Evolutionary conservation across 2,888 invertebrate species (phyloP).

Genomic region (Platerodrilus igneus): DNA sequence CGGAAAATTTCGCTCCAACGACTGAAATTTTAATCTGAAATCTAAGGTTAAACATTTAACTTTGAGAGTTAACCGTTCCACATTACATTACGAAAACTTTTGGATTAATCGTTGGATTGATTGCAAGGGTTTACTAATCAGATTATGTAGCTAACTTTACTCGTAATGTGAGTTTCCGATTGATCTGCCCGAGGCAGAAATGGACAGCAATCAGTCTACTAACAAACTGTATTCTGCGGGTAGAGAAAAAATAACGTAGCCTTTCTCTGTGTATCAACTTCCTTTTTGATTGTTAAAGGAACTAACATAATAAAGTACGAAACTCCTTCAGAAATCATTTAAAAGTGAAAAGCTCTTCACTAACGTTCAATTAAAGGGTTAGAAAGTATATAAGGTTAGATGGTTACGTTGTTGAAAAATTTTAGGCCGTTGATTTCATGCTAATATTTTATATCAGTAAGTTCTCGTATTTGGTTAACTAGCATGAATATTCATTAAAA

Average conservation of each 20-base stretch:
- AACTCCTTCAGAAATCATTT: neutral
- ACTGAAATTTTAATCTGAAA: conserved; percentile 9
- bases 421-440: conserved; percentile 1
- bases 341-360: conserved; percentile 4
- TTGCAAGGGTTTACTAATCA: conserved; percentile 23
- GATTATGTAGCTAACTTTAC: conserved; percentile 24
- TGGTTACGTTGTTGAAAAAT: conserved; percentile 8
- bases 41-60: conserved; percentile 6
- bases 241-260: conserved; percentile 15
- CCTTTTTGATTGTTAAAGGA: no score
- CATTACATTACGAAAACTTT: conserved; percentile 19
- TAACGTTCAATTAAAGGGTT: conserved; percentile 4
- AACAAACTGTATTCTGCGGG: conserved; percentile 17
- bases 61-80: conserved; percentile 17
- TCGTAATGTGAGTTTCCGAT: conserved; percentile 24
- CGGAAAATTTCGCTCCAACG: conserved; percentile 12
- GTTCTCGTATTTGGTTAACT: neutral
- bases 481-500: conserved; percentile 7
- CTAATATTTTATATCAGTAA: conserved; percentile 5
- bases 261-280: conserved; percentile 14
- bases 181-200: conserved; percentile 23
- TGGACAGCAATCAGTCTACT: conserved; percentile 23
- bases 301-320: no score
- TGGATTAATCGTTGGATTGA: conserved; percentile 19
- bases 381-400: conserved; percentile 6